These are phyloP conservation scores for Ranitomeya imitator DNA, from an alignment of 2,113 vertebrate genomes.

Conservation along the genomic window DNA sequence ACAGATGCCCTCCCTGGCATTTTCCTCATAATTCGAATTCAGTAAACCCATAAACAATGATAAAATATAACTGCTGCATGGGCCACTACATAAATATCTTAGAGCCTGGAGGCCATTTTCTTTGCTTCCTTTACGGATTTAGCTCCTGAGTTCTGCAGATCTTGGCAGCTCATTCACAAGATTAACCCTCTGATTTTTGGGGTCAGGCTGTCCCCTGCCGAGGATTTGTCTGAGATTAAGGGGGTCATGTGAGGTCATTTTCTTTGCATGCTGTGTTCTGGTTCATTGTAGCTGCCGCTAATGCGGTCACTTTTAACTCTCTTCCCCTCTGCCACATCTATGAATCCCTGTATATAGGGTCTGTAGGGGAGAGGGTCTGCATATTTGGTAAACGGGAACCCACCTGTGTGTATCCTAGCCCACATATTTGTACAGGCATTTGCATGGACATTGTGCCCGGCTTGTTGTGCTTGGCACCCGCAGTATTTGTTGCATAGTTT, in stretches of 20 bases:
- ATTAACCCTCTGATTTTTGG: background rate
- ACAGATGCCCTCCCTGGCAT: too few relatives aligned
- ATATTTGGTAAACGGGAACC: too few relatives aligned
- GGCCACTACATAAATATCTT: too few relatives aligned
- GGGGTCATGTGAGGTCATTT: background rate
- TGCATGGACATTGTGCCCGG: conserved; percentile 9
- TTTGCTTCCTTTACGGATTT: background rate
- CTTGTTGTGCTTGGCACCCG: background rate
- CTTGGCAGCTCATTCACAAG: background rate
- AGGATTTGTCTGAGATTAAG: background rate
- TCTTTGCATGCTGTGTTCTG: background rate
- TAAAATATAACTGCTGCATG: too few relatives aligned
- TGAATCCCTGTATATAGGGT: background rate
- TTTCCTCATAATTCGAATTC: too few relatives aligned
- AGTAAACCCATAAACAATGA: too few relatives aligned
- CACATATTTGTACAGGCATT: background rate
- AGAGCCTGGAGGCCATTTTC: background rate
- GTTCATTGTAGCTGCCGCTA: background rate
- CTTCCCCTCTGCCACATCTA: background rate
- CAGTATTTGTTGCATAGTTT: background rate
- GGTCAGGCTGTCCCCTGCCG: background rate
- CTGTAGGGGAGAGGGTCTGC: too few relatives aligned
- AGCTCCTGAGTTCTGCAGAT: background rate
- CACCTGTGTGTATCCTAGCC: too few relatives aligned
- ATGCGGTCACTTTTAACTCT: background rate